These are phyloP conservation scores for Barypeithes pellucidus DNA, from an alignment of 2,888 invertebrate genomes.

Conservation along the genomic window DNA sequence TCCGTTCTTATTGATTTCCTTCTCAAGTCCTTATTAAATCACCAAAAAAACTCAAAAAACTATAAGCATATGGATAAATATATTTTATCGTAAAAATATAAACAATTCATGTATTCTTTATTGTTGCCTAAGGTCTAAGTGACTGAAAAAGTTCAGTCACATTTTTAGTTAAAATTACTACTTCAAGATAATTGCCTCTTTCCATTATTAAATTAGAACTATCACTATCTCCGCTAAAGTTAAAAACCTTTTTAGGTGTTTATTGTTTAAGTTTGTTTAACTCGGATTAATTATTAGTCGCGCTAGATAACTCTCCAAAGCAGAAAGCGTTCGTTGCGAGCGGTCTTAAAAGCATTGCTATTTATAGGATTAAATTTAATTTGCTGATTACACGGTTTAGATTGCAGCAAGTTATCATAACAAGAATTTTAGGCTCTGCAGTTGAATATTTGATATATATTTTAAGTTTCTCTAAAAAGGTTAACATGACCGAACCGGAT, in stretches of 20 bases:
- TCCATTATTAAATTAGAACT: slow-evolving; percentile 9
- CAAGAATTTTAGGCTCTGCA: background rate
- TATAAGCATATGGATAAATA: too few species aligned
- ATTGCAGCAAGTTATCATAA: slow-evolving; percentile 1
- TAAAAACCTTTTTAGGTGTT: slow-evolving; percentile 20
- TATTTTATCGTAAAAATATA: too few species aligned
- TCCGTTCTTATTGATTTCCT: too few species aligned
- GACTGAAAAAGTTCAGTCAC: background rate
- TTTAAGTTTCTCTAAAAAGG: background rate
- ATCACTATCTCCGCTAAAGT: slow-evolving; percentile 1
- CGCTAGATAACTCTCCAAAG: slow-evolving; percentile 17
- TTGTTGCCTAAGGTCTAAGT: too few species aligned
- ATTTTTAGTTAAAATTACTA: background rate
- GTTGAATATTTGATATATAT: background rate
- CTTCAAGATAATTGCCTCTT: background rate
- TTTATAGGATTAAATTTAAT: slow-evolving; percentile 24
- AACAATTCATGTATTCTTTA: too few species aligned
- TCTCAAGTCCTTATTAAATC: too few species aligned
- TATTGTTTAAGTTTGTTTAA: slow-evolving; percentile 21
- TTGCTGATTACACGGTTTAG: slow-evolving; percentile 24
- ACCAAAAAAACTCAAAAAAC: too few species aligned
- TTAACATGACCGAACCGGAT: too few species aligned
- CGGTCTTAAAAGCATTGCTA: slow-evolving; percentile 14
- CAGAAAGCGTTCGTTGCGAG: slow-evolving; percentile 11
- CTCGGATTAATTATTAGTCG: slow-evolving; percentile 21